Evolutionary conservation across 2,888 invertebrate genomes (phyloP).

Genomic region (Ophion ventricosus): DNA sequence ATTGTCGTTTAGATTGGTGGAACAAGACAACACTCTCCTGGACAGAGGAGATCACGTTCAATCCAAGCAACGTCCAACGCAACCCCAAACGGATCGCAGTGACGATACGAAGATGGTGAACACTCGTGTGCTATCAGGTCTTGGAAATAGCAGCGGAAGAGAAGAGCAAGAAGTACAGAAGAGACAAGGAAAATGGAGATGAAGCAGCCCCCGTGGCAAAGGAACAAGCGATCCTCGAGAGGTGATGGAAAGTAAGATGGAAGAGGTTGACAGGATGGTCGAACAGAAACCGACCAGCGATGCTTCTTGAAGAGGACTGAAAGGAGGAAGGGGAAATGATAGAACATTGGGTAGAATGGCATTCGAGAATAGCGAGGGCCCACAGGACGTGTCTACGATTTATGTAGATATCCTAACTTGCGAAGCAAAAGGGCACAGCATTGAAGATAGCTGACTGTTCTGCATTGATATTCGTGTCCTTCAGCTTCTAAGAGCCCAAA

Average conservation of each 20-base stretch:
- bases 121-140: no score
- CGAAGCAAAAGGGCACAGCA: not conserved
- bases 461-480: not conserved
- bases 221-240: slow-evolving; percentile 25
- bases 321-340: not conserved
- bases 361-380: slow-evolving; percentile 47
- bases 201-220: slow-evolving; percentile 15
- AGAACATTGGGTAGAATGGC: slow-evolving; percentile 6
- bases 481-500: not conserved
- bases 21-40: not conserved
- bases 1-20: not conserved
- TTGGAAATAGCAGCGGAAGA: no score
- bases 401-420: not conserved
- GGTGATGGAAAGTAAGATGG: slow-evolving; percentile 15
- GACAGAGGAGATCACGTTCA: not conserved
- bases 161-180: no score
- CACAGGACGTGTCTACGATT: not conserved
- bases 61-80: not conserved
- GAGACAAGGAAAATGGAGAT: no score
- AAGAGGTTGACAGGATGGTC: slow-evolving; percentile 30
- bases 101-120: not conserved
- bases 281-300: slow-evolving; percentile 31
- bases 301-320: slow-evolving; percentile 23
- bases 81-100: not conserved
- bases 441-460: not conserved